Evolutionary conservation across 2,888 invertebrate species (phyloP).

Genomic region (Leptothorax acervorum): DNA sequence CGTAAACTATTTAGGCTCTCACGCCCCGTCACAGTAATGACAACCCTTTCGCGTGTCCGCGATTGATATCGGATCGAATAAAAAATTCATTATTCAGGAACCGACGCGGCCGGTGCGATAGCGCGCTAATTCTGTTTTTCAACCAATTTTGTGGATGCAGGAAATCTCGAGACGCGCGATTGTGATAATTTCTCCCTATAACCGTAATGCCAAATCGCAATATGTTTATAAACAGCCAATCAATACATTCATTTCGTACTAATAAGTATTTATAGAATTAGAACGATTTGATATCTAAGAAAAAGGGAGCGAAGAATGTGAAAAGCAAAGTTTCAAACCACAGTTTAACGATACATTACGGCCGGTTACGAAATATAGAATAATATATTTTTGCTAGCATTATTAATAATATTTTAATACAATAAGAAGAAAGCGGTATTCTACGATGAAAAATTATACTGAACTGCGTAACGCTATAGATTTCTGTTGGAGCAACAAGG

Average conservation of each 20-base stretch:
- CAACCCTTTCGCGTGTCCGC: constrained; percentile 53
- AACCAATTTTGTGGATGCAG: constrained; percentile 1
- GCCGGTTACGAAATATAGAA: neutral
- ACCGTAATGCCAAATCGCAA: neutral
- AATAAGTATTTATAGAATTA: neutral
- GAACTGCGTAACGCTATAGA: constrained; percentile 33
- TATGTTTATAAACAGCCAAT: neutral
- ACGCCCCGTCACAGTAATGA: constrained; percentile 49
- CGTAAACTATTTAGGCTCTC: constrained; percentile 51
- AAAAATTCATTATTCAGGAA: constrained; percentile 54
- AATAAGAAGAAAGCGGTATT: neutral
- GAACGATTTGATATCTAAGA: neutral
- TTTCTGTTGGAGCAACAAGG: constrained; percentile 15
- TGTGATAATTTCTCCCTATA: neutral
- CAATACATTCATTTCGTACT: neutral
- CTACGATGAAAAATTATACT: constrained; percentile 24
- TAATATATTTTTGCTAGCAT: constrained; percentile 8
- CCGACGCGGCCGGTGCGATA: constrained; percentile 1
- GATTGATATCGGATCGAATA: constrained; percentile 53
- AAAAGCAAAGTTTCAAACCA: neutral
- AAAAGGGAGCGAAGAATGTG: neutral
- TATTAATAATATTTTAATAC: constrained; percentile 26
- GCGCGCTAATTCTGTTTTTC: constrained; percentile 12
- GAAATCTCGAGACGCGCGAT: constrained; percentile 1
- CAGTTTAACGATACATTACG: neutral